Percentiles rank a stretch among this genome's conserved stretches.
phyloP scores from a whole-genome alignment of 2,888 invertebrate genomes.

The Pristionchus entomophagus region DNA sequence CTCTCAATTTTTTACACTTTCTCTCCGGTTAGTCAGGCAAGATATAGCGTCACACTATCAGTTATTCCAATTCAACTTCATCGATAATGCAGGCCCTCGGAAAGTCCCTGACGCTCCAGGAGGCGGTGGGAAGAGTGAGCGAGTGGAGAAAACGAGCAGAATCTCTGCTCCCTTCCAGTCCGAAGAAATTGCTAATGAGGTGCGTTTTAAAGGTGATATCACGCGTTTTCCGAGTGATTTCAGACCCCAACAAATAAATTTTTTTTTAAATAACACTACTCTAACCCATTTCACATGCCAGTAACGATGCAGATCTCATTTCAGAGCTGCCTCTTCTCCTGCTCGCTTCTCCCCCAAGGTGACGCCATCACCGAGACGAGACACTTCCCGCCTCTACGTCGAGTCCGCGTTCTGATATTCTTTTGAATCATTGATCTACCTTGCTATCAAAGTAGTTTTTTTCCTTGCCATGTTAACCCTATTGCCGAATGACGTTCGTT shows the following conservation, averaged over 20 bases:
- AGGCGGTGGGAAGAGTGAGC: conserved; percentile 71
- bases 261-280: too few relatives aligned
- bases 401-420: conserved; percentile 6
- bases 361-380: conserved; percentile 5
- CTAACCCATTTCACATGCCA: too few relatives aligned
- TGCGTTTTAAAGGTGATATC: not conserved
- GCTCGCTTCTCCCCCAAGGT: not conserved
- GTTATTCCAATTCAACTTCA: not conserved
- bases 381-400: conserved; percentile 17
- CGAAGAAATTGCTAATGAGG: conserved; percentile 8
- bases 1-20: too few relatives aligned
- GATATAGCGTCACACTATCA: too few relatives aligned
- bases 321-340: not conserved
- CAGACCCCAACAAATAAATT: too few relatives aligned
- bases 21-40: too few relatives aligned
- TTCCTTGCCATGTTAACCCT: too few relatives aligned
- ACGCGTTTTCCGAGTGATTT: too few relatives aligned
- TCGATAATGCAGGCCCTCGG: conserved; percentile 65
- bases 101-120: conserved; percentile 69
- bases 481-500: too few relatives aligned
- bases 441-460: not conserved
- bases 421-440: not conserved
- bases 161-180: conserved; percentile 14
- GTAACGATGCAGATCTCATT: too few relatives aligned
- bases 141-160: conserved; percentile 63